phyloP scores from a whole-genome alignment of 2,113 vertebrate species.

The Ceyx margarethae region DNA sequence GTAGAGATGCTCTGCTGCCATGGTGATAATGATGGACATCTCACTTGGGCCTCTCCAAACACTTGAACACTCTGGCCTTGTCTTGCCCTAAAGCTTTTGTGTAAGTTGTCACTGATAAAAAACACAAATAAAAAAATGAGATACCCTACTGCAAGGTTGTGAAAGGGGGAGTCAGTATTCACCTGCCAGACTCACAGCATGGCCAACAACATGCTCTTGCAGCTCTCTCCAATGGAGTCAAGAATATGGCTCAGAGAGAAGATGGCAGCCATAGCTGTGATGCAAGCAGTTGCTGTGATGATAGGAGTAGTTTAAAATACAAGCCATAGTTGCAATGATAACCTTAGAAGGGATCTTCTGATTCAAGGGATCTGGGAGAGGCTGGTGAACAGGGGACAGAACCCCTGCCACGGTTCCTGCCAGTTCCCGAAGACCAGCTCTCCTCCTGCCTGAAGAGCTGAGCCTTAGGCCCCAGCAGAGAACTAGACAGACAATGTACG shows the following conservation, averaged over 20 bases:
- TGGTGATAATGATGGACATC: not conserved
- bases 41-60: not conserved
- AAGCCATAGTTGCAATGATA: not conserved
- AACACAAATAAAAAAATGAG: not conserved
- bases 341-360: not conserved
- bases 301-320: not conserved
- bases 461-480: not conserved
- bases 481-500: not conserved
- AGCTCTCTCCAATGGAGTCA: not conserved
- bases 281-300: not conserved
- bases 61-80: not conserved
- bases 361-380: not conserved
- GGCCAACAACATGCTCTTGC: not conserved
- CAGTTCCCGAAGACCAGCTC: not conserved
- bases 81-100: not conserved
- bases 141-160: not conserved
- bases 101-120: not conserved
- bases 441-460: not conserved
- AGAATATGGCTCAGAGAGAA: rapidly evolving
- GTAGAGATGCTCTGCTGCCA: not conserved
- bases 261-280: not conserved
- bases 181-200: not conserved
- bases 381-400: not conserved
- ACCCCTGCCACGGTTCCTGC: not conserved
- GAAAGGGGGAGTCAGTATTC: not conserved